Conservation (phyloP, 2,113 vertebrate genomes). For the Phodopus roborovskii region DNA sequence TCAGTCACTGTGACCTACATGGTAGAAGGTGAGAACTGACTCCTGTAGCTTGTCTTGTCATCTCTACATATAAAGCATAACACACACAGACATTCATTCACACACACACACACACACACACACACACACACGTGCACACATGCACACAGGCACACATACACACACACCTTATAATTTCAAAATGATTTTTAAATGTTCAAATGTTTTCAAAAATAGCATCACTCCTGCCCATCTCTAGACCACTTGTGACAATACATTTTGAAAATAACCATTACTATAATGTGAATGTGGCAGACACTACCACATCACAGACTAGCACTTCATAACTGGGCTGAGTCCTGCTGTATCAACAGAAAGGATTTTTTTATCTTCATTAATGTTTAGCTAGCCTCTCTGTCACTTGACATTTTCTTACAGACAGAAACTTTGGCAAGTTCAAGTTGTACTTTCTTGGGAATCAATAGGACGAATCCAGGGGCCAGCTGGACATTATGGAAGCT, state of each 20-base stretch:
- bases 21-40: not conserved
- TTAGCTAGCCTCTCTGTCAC: not conserved
- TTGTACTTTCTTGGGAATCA: not conserved
- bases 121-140: not conserved
- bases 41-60: not conserved
- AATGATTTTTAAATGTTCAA: not conserved
- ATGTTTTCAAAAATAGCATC: not conserved
- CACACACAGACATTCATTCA: not conserved
- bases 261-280: not conserved
- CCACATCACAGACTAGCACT: not conserved
- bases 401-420: not conserved
- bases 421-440: not conserved
- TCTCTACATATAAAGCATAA: not conserved
- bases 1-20: no score
- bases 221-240: not conserved
- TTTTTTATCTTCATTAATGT: not conserved
- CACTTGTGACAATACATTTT: not conserved
- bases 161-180: not conserved
- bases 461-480: not conserved
- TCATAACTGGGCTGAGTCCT: not conserved
- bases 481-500: not conserved
- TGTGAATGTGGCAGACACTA: not conserved
- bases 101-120: not conserved
- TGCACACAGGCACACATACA: not conserved
- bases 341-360: not conserved